phyloP scores from a whole-genome alignment of 2,888 invertebrate genomes.

The Brachypalpus laphriformis region DNA sequence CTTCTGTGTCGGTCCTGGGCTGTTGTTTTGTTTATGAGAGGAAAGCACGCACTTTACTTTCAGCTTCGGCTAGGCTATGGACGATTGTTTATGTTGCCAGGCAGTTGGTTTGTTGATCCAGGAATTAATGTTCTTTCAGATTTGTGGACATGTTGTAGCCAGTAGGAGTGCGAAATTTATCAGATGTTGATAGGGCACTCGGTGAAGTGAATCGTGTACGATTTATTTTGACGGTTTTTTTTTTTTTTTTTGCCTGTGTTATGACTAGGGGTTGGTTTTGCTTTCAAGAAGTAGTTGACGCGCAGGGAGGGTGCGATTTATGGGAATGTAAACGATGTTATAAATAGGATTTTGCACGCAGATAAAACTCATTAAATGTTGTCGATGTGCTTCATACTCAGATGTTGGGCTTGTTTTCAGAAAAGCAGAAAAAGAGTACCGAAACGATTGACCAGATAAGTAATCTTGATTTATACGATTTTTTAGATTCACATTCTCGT shows the following conservation, averaged over 20 bases:
- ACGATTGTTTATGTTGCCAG: constrained; percentile 38
- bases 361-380: background rate
- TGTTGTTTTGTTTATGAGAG: constrained; percentile 32
- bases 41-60: constrained; percentile 42
- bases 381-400: background rate
- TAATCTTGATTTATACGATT: too few relatives aligned
- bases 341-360: background rate
- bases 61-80: background rate
- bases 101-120: constrained; percentile 43
- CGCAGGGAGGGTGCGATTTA: background rate
- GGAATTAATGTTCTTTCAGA: constrained; percentile 37
- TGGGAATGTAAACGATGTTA: background rate
- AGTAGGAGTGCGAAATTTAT: constrained; percentile 36
- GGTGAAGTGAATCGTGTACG: constrained; percentile 16
- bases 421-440: too few relatives aligned
- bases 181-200: constrained; percentile 20
- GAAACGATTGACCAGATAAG: too few relatives aligned
- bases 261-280: constrained; percentile 9
- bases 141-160: constrained; percentile 20
- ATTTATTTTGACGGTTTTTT: constrained; percentile 22
- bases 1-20: background rate
- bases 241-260: background rate
- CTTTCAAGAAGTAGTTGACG: background rate
- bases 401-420: too few relatives aligned
- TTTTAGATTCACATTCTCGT: too few relatives aligned